Conservation (phyloP, 2,888 invertebrate genomes). For the Mythimna impura region DNA sequence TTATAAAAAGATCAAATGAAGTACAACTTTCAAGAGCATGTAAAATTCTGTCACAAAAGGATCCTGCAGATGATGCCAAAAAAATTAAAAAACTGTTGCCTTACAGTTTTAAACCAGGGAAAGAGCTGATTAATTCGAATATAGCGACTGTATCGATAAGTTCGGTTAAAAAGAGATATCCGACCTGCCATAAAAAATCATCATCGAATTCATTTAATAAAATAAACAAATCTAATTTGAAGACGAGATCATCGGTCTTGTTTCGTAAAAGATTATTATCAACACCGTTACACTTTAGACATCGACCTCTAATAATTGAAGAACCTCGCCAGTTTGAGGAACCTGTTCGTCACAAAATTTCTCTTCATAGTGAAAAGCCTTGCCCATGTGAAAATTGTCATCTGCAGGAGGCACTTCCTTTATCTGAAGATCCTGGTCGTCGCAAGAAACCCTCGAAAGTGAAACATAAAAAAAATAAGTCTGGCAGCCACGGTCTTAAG, state of each 20-base stretch:
- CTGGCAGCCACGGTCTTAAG: conserved; percentile 54
- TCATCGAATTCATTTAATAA: not conserved
- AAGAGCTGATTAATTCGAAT: conserved; percentile 2
- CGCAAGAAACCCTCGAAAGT: not conserved
- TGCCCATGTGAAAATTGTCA: not conserved
- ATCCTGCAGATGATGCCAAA: not conserved
- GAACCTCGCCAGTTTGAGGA: not conserved
- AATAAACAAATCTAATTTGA: conserved; percentile 11
- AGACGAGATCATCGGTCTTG: not conserved
- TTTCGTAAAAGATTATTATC: conserved; percentile 6
- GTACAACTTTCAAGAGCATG: conserved; percentile 1
- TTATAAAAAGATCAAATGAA: not conserved
- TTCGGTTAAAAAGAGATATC: conserved; percentile 17
- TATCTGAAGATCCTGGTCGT: not conserved
- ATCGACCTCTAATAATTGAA: not conserved
- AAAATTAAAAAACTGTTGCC: not conserved
- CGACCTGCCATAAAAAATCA: not conserved
- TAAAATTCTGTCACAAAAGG: not conserved
- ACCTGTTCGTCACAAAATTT: not conserved
- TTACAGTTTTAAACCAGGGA: not conserved
- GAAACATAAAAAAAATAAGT: conserved; percentile 12
- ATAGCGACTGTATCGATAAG: not conserved
- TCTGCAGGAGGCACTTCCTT: not conserved
- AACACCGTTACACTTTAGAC: conserved; percentile 5
- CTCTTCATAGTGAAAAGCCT: not conserved